Percentiles rank a stretch among this genome's conserved stretches.
These are phyloP conservation scores for Eulemur rubriventer DNA, from an alignment of 2,797 vertebrate genomes.

Conservation along the genomic window DNA sequence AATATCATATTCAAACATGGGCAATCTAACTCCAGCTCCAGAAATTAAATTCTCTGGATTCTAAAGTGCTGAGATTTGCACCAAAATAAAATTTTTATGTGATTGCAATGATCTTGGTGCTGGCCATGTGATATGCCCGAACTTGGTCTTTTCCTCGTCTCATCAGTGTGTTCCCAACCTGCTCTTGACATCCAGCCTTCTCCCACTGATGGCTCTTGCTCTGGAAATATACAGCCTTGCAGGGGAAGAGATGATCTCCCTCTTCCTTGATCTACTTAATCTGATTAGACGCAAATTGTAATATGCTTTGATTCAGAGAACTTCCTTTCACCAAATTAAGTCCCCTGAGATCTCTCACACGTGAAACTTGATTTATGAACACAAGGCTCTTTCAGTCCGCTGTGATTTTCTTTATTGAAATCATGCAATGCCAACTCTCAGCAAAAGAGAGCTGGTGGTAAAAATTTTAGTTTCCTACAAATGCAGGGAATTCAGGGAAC, in stretches of 20 bases:
- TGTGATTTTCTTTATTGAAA: conserved; percentile 53
- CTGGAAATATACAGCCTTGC: conserved; percentile 39
- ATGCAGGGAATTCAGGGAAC: background rate
- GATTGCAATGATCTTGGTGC: background rate
- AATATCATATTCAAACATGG: background rate
- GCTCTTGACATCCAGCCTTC: background rate
- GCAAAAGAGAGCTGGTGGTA: background rate
- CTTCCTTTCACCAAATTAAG: conserved; percentile 63
- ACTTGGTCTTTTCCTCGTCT: background rate
- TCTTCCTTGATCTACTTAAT: conserved; percentile 64
- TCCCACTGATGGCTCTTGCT: background rate
- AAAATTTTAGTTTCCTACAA: conserved; percentile 8
- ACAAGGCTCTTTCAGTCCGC: conserved; percentile 26
- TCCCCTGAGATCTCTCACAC: conserved; percentile 48
- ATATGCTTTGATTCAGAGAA: conserved; percentile 61
- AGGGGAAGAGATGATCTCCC: background rate
- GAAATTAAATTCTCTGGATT: background rate
- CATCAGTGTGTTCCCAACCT: background rate
- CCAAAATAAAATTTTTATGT: background rate
- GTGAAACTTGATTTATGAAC: conserved; percentile 45
- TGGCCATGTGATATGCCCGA: background rate
- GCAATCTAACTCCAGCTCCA: background rate
- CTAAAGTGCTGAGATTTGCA: background rate
- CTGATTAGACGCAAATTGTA: conserved; percentile 56
- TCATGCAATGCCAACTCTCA: background rate